Evolutionary conservation across 2,113 vertebrate species (phyloP).

Genomic region (Sander vitreus): DNA sequence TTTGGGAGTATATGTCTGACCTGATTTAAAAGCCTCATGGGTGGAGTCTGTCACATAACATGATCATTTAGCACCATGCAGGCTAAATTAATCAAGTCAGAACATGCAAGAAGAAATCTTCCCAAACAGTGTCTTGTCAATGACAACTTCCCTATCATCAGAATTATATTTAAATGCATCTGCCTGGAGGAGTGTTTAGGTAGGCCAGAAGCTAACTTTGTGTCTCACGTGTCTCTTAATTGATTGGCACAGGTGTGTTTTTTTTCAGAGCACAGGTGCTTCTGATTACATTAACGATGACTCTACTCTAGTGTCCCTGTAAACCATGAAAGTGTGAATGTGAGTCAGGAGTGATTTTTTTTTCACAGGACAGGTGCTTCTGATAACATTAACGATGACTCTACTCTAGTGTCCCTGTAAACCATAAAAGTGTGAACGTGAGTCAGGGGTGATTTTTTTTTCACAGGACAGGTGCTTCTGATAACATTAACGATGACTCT

Average conservation of each 20-base stretch:
- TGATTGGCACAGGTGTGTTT: background rate
- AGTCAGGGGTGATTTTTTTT: too few species aligned
- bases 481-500: background rate
- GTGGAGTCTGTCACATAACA: background rate
- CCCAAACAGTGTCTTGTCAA: background rate
- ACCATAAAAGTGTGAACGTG: too few species aligned
- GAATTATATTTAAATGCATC: background rate
- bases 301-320: background rate
- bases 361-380: background rate
- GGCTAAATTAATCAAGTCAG: background rate
- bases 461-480: too few species aligned
- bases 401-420: too few species aligned
- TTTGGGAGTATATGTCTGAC: background rate
- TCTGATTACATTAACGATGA: background rate
- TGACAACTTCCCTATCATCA: background rate
- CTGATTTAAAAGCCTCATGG: background rate
- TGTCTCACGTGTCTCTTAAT: background rate
- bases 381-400: background rate
- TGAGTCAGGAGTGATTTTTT: background rate
- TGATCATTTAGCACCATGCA: background rate
- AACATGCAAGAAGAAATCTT: background rate
- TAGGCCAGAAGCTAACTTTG: background rate
- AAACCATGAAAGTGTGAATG: background rate
- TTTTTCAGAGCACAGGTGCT: background rate
- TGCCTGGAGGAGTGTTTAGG: background rate